A percentile compares a stretch with the other conserved stretches of the same genome.
Conservation (phyloP, 2,113 vertebrate genomes). For the Tor tambroides region DNA sequence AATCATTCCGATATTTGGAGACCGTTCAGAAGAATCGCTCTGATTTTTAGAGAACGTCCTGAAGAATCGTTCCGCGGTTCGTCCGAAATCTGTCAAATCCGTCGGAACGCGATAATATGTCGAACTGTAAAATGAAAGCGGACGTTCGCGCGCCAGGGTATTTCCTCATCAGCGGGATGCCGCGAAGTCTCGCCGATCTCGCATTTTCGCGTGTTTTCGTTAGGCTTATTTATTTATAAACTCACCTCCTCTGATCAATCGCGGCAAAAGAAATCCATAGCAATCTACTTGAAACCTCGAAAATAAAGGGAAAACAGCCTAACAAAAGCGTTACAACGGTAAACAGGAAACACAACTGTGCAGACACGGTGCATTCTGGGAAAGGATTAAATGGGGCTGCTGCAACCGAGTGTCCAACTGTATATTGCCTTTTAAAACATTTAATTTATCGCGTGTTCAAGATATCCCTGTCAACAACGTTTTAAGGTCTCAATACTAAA, state of each 20-base stretch:
- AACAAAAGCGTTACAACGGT: constrained; percentile 67
- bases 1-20: background rate
- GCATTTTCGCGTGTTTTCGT: background rate
- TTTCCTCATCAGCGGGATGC: background rate
- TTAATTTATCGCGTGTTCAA: background rate
- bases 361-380: constrained; percentile 73
- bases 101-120: background rate
- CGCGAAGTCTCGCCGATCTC: background rate
- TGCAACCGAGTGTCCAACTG: constrained; percentile 35
- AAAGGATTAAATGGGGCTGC: constrained; percentile 73
- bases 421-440: background rate
- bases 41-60: background rate
- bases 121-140: constrained; percentile 44
- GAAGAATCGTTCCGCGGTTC: background rate
- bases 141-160: background rate
- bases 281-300: background rate
- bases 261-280: background rate
- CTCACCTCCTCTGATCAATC: constrained; percentile 12
- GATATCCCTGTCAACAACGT: background rate
- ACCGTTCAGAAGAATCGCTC: background rate
- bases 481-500: background rate
- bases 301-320: constrained; percentile 55
- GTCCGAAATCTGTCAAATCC: background rate
- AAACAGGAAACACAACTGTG: constrained; percentile 74
- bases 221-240: background rate